Percentiles rank a stretch among this genome's conserved stretches.
These are phyloP conservation scores for Caradrina kadenii DNA, from an alignment of 2,888 invertebrate genomes.

Conservation along the genomic window DNA sequence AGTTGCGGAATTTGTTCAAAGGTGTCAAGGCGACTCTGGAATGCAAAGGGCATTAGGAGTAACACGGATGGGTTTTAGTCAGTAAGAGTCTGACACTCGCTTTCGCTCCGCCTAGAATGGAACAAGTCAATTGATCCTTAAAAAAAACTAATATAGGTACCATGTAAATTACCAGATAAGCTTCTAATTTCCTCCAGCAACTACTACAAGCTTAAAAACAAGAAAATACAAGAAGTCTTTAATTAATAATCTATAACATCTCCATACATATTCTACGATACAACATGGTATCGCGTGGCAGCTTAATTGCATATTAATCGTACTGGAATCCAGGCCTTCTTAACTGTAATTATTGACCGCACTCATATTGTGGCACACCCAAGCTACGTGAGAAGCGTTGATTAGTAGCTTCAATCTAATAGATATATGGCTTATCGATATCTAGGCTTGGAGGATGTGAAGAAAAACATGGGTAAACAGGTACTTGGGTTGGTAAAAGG, in stretches of 20 bases:
- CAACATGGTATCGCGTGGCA: conserved; percentile 70
- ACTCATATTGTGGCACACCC: conserved; percentile 68
- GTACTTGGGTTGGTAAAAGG: conserved; percentile 2
- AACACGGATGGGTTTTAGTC: too few species aligned
- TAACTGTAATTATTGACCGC: conserved; percentile 75
- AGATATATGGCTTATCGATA: conserved; percentile 65
- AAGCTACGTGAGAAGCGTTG: conserved; percentile 61
- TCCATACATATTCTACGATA: conserved; percentile 60
- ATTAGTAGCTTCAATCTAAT: conserved; percentile 61
- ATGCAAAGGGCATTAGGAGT: too few species aligned
- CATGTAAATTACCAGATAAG: not conserved
- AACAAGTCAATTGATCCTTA: too few species aligned
- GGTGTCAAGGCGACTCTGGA: too few species aligned
- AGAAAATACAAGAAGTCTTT: conserved; percentile 63
- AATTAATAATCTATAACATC: conserved; percentile 64
- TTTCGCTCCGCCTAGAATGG: too few species aligned
- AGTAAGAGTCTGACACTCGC: too few species aligned
- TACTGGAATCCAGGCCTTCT: conserved; percentile 72
- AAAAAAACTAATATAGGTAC: too few species aligned
- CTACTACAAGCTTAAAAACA: conserved; percentile 41
- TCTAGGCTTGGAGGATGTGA: conserved; percentile 28
- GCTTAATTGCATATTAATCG: conserved; percentile 78
- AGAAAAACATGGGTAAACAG: conserved; percentile 40
- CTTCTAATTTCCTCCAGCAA: conserved; percentile 35
- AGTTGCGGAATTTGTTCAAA: too few species aligned